Base-by-base conservation (phyloP, 2,888 invertebrate species). In the Exephanes ischioxanthus region DNA sequence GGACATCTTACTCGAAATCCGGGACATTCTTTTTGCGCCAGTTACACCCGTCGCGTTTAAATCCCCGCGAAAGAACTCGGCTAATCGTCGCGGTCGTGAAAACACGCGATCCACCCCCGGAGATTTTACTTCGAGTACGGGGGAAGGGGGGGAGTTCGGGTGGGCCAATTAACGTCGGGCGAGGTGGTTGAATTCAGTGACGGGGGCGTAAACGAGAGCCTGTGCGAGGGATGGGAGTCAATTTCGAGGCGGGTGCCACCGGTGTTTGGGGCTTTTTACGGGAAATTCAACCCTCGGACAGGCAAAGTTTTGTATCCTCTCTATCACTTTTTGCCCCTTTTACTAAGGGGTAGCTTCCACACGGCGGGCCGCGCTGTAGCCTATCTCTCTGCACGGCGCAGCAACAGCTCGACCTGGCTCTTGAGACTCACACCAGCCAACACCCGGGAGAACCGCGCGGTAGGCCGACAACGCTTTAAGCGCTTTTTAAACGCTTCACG, bases 401-500 rank as follows among this genome's bases (percentile, higher is more conserved):
- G 78, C 76, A 85, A 85, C 75, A 80, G 83, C 83, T 80, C 76
- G 51, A 67, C 45, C 67, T 33, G 79, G 68, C 75, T 66, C 51
- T 19, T 55, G 61, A 30, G 80, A 73, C 80, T 80, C 80, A 58
- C 66, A 73, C 80, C 73, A 67, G 19, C 78, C 45, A 16, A 30
- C 30, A 58, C 51, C 61, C 51, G 63, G 68, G 45, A 78, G 75
- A 72, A 72, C 72, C 73, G 70, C 68, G 79, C 61, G 80, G 82
- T 79, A 61, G 85, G 53, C 86, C 84, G 81, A 87, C 86, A 87
- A 83, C 79, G 86, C 87, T 88, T 79, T 88, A 87, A 88, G 88
- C 86, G 86, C 86, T 88, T 88, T 88, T 88, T 88, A 88, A 88
- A 88, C 85, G 87, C 83, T 88, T 84, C 77, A 61, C 85, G 88